Conservation (phyloP, 2,113 vertebrate species). For the Cygnus atratus region DNA sequence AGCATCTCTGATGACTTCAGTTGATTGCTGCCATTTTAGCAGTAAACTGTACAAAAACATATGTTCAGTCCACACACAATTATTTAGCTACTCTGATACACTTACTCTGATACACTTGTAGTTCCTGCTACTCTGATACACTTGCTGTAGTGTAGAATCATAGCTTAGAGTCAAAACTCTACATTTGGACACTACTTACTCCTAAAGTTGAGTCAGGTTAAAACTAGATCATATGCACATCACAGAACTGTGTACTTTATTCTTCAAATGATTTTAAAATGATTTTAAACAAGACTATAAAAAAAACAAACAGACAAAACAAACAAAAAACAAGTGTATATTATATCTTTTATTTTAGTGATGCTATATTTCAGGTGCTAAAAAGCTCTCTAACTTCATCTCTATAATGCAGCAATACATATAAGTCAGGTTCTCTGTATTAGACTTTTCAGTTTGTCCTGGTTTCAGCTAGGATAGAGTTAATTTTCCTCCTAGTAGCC, state of each 20-base stretch:
- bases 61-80: background rate
- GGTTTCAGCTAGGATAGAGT: too few relatives aligned
- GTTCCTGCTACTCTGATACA: background rate
- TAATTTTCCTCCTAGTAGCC: too few relatives aligned
- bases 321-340: background rate
- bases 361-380: background rate
- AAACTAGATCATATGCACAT: background rate
- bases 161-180: background rate
- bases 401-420: background rate
- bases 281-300: background rate
- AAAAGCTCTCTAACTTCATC: background rate
- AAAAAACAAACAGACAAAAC: background rate
- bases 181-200: background rate
- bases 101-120: background rate
- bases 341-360: background rate
- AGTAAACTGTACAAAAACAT: background rate
- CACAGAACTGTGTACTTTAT: background rate
- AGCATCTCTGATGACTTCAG: background rate
- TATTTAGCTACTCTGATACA: background rate
- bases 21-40: background rate
- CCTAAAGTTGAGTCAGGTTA: background rate
- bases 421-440: background rate
- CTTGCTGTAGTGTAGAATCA: background rate
- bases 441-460: background rate
- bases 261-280: background rate